Evolutionary conservation across 2,113 vertebrate genomes (phyloP), one percentile per base, ranked within the genome.

Genomic region (Heterochromis multidens): DNA sequence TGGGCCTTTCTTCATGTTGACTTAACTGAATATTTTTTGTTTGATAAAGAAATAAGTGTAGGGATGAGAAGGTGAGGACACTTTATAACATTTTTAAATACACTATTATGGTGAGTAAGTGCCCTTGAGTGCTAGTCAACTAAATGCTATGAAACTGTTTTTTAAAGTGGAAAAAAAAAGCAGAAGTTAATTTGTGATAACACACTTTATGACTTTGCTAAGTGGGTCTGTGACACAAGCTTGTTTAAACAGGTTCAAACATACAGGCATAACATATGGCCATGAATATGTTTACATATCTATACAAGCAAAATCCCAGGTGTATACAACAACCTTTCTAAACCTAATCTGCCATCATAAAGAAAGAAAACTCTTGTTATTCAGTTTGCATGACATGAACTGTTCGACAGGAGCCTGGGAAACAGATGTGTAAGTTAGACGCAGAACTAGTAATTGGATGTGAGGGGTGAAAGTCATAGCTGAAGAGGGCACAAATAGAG

Each of bases 171-270:
- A 7, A 14, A 11, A 46, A 74, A 74, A 74, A 52, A 74, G 43
- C 43, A 79, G 77, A 80, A 84, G 79, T 88, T 79, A 90, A 80
- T 77, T 54, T 56, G 12, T 60, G 43, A 74, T 49, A 74, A 52
- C 17, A 4, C 3, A 0, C 35, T 88, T 86, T 67, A 83, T 87
- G 76, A 78, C 76, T 81, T 40, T 13, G 12, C 60, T 80, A 46
- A 79, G 76, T 33, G 46, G 76, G 23, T 85, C 17, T 79, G 62
- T 31, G 31, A 35, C 61, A 59, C 19, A 33, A 2, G 4, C 61
- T 84, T 84, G 59, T 91, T 86, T 70, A 52, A 31, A 57, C 84
- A 85, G 43, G 12, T 25, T 86, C 12, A 76, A 49, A 46, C 80
- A 80, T 54, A 52, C 2, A 72, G 33, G 7, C 23, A 21, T 21